phyloP scores from a whole-genome alignment of 2,797 vertebrate genomes.

The Luscinia megarhynchos region DNA sequence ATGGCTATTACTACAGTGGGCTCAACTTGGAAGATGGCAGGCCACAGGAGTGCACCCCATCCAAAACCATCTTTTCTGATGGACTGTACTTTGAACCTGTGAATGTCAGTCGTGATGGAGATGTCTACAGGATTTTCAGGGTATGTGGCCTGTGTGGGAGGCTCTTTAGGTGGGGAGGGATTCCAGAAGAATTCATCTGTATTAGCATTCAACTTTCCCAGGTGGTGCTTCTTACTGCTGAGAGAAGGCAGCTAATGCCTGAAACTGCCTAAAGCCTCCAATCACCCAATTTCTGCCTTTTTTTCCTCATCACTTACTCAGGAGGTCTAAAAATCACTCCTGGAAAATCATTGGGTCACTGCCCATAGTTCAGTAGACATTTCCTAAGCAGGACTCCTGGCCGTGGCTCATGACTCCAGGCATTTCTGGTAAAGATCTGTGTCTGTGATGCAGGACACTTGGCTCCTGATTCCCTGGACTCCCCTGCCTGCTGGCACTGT shows the following conservation, averaged over 20 bases:
- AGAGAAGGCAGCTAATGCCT: neutral
- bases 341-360: neutral
- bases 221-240: neutral
- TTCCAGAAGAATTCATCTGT: neutral
- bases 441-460: neutral
- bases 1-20: slow-evolving; percentile 64
- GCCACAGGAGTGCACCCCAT: slow-evolving; percentile 16
- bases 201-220: neutral
- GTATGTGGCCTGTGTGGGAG: slow-evolving; percentile 20
- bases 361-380: neutral
- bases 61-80: slow-evolving; percentile 63
- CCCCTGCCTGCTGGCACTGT: neutral
- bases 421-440: neutral
- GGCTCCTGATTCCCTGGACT: neutral
- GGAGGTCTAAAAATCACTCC: neutral
- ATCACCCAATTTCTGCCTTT: neutral
- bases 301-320: neutral
- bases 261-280: neutral
- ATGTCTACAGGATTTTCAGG: slow-evolving; percentile 64
- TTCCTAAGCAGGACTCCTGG: neutral
- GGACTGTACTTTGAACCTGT: slow-evolving; percentile 74
- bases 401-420: neutral
- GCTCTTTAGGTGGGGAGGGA: neutral
- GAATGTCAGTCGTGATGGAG: slow-evolving; percentile 60
- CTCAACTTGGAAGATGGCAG: slow-evolving; percentile 63